Percentiles rank a stretch among this genome's conserved stretches.
Conservation (phyloP, 1,140 invertebrate species). For the Ganaspis sp. region DNA sequence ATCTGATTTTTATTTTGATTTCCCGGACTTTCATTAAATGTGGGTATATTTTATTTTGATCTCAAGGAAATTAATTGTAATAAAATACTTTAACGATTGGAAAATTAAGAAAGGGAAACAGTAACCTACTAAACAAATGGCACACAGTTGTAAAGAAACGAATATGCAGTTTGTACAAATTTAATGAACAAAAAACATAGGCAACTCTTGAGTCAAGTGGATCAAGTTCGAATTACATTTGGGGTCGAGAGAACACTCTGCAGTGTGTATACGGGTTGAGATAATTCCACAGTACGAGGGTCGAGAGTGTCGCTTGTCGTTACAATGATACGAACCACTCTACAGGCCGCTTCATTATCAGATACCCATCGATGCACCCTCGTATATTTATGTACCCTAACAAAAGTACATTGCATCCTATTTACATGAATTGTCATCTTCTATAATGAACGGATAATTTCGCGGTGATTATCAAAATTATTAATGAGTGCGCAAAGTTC, state of each 20-base stretch:
- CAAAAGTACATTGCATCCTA: neutral
- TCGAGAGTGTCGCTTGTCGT: slow-evolving; percentile 16
- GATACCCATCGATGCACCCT: neutral
- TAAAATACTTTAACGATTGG: too few relatives aligned
- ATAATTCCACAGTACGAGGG: neutral
- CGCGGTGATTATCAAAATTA: neutral
- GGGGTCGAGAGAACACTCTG: neutral
- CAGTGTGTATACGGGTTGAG: neutral
- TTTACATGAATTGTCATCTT: neutral
- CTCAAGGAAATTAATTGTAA: too few relatives aligned
- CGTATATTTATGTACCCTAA: neutral
- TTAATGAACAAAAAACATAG: neutral
- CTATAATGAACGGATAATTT: neutral
- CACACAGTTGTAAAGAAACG: neutral
- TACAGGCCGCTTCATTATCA: slow-evolving; percentile 10
- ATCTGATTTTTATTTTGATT: too few relatives aligned
- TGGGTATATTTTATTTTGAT: too few relatives aligned
- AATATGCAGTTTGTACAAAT: neutral
- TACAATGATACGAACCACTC: slow-evolving; percentile 21
- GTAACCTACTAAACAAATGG: neutral
- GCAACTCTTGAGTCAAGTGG: neutral
- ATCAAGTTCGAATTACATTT: slow-evolving; percentile 13
- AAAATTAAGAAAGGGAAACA: too few relatives aligned
- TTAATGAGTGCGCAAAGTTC: neutral
- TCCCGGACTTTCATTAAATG: too few relatives aligned